These are phyloP conservation scores for Scomber scombrus DNA, from an alignment of 2,113 vertebrate genomes.

Conservation along the genomic window DNA sequence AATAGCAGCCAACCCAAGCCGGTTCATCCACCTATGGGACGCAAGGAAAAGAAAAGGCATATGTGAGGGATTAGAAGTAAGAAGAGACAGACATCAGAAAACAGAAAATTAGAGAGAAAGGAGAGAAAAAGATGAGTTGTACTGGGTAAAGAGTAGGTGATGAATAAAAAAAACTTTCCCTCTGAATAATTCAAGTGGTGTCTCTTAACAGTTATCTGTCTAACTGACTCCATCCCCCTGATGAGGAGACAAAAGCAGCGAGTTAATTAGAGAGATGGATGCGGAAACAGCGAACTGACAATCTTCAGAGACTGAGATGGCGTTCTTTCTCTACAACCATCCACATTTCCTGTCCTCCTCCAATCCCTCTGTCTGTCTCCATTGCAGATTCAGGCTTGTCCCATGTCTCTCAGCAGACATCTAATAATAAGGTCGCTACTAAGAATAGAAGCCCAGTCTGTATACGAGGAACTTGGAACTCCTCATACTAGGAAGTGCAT, in stretches of 20 bases:
- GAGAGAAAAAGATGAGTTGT: constrained; percentile 31
- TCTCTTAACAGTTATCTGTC: constrained; percentile 53
- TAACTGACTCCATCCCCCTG: constrained; percentile 32
- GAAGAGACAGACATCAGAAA: not conserved
- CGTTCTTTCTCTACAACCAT: constrained; percentile 12
- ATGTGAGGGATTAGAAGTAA: not conserved
- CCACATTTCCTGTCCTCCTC: constrained; percentile 21
- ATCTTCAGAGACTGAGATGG: constrained; percentile 37
- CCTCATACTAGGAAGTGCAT: constrained; percentile 11
- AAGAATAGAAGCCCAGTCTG: constrained; percentile 57
- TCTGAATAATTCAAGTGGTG: constrained; percentile 62
- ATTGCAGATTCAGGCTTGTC: constrained; percentile 31
- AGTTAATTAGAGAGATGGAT: constrained; percentile 57
- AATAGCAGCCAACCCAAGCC: constrained; percentile 92
- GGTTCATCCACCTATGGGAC: constrained; percentile 91
- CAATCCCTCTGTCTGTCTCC: constrained; percentile 32
- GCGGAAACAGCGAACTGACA: constrained; percentile 45
- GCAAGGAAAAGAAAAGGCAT: not conserved
- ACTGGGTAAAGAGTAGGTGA: constrained; percentile 41
- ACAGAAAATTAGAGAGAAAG: not conserved
- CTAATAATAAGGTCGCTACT: constrained; percentile 58
- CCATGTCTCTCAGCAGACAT: constrained; percentile 45
- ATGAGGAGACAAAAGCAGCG: constrained; percentile 44
- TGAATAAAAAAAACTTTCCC: constrained; percentile 52
- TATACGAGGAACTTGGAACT: constrained; percentile 29